Evolutionary conservation across 2,113 vertebrate species (phyloP), one percentile per base, ranked within the genome.

Genomic region (Stictonetta naevosa): DNA sequence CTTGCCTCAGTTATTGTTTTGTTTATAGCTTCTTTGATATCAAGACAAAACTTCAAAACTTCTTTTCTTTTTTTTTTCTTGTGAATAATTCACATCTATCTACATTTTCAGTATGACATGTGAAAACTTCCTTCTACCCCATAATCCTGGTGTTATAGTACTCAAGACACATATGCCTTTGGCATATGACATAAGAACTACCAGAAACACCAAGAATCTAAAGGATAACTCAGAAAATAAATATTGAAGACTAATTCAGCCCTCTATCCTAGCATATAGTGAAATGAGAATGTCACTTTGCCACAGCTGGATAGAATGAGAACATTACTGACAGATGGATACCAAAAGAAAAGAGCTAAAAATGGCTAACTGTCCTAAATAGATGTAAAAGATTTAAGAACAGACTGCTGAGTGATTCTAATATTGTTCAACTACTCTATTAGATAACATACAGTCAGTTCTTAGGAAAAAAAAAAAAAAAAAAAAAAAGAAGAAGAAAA

Each of bases 261-360:
- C 42, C 46, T 67, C 46, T 71, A 68, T 88, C 72, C 83, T 69
- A 78, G 68, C 46, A 83, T 15, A 60, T 59, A 73, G 80, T 81
- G 42, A 80, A 96, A 88, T 44, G 0, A 67, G 84, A 74, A 86
- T 16, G 28, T 60, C 63, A 26, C 48, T 88, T 88, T 75, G 48
- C 88, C 69, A n/a, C 2, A 19, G 40, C 68, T 79, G 88, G 92
- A 83, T 90, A 96, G 90, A 92, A 95, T 76, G 92, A 88, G 33
- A 96, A 81, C 0, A 1, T n/a, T 86, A 58, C 48, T 88, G 83
- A 94, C 95, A 96, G 93, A 95, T 93, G 92, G 95, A 81, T 78
- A 53, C 56, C 62, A 44, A 78, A 96, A 80, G 88, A 83, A 93
- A 92, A 81, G 83, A 83, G 42, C 73, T 92, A 93, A 95, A 96